Evolutionary conservation across 2,113 vertebrate species (phyloP), one percentile per base, ranked within the genome.

Genomic region (Alligator sinensis): DNA sequence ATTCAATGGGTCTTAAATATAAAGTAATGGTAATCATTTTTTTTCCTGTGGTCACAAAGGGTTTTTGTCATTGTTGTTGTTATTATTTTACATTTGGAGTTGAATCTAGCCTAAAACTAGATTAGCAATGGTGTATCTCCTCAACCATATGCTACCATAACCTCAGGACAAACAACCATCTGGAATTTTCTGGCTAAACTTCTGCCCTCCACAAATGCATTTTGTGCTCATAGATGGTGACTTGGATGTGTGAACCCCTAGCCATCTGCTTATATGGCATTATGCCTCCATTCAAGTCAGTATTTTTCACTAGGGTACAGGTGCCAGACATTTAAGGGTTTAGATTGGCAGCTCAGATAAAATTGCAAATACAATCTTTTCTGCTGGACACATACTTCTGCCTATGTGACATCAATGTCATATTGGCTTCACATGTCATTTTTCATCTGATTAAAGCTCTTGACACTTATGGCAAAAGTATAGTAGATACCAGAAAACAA

Each of bases 191-290:
- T 95, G 90, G 94, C 90, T 88, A 92, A 95, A 90, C 68, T 84
- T 86, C 18, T 82, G 90, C 55, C 91, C 92, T 96, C 91, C 91
- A 92, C 87, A 89, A 92, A 91, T 68, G 89, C 5, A 81, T 79
- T 96, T 93, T 93, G 78, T 94, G 87, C 80, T 93, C 90, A 82
- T 95, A 75, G 76, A 88, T 96, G 89, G 76, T 94, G 60, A 89
- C 70, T 93, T 90, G 79, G 82, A 89, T 94, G 88, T 93, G 78
- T 96, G 47, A 68, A 78, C 88, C 94, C 38, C 19, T 15, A 30
- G 63, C 93, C 95, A 96, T 95, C 96, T 97, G 94, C 90, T 96
- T 63, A 76, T 5, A 82, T 90, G 95, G 60, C 93, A 82, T 14
- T 66, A 63, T 19, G 77, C 80, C 77, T 94, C 30, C 66, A 79